These are phyloP conservation scores for Abramis brama DNA, from an alignment of 2,113 vertebrate genomes.

Conservation along the genomic window DNA sequence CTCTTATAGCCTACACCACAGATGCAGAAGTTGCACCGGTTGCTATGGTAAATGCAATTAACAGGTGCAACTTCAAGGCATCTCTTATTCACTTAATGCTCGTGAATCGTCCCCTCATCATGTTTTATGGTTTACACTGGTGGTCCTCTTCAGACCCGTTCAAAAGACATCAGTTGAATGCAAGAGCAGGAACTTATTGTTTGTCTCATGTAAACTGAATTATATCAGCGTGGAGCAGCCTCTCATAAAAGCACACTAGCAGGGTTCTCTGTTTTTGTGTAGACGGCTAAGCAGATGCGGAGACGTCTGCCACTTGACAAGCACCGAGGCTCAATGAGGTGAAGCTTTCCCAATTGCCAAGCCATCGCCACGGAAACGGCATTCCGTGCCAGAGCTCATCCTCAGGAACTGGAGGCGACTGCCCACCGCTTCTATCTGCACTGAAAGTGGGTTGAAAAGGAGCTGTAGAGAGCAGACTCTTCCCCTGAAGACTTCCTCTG, in stretches of 20 bases:
- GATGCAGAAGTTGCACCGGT: slow-evolving; percentile 43
- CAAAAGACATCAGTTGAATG: background rate
- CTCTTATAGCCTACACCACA: slow-evolving; percentile 9
- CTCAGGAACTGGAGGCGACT: slow-evolving; percentile 15
- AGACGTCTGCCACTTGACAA: slow-evolving; percentile 36
- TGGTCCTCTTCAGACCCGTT: slow-evolving; percentile 27
- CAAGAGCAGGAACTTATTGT: slow-evolving; percentile 7
- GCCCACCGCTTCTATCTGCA: slow-evolving; percentile 26
- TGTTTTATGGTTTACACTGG: slow-evolving; percentile 26
- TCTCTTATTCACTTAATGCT: slow-evolving; percentile 21
- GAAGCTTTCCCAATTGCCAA: slow-evolving; percentile 33
- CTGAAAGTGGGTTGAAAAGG: slow-evolving; percentile 31
- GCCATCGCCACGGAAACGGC: slow-evolving; percentile 56
- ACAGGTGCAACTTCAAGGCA: slow-evolving; percentile 48
- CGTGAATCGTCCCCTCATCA: slow-evolving; percentile 8
- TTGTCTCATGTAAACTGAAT: slow-evolving; percentile 37
- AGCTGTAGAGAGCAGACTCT: slow-evolving; percentile 13
- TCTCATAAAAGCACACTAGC: background rate
- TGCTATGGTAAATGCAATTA: slow-evolving; percentile 54
- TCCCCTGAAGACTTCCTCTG: slow-evolving; percentile 14
- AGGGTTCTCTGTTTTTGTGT: slow-evolving; percentile 18
- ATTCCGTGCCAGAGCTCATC: slow-evolving; percentile 36
- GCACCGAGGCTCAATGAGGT: slow-evolving; percentile 46
- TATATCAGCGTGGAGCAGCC: slow-evolving; percentile 22
- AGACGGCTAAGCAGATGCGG: slow-evolving; percentile 35